phyloP scores from a whole-genome alignment of 2,113 vertebrate genomes.

The Chinchilla lanigera region DNA sequence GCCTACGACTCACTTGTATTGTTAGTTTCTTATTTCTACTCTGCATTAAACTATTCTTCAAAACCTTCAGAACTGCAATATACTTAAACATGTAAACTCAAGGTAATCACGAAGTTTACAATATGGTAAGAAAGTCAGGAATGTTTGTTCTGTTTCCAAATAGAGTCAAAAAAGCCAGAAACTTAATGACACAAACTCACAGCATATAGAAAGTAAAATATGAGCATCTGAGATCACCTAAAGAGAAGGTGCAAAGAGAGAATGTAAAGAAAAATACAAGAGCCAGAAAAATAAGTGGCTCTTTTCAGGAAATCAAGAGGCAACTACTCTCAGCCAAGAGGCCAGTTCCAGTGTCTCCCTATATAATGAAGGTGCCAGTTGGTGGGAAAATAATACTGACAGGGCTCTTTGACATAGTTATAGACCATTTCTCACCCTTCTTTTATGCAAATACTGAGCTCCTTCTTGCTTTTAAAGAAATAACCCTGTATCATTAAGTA shows the following conservation, averaged over 20 bases:
- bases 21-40: background rate
- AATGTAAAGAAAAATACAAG: background rate
- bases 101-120: background rate
- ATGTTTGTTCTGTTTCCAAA: background rate
- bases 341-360: background rate
- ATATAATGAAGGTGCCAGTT: background rate
- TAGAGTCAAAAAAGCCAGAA: background rate
- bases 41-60: background rate
- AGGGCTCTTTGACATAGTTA: background rate
- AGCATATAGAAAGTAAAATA: background rate
- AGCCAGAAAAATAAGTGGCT: background rate
- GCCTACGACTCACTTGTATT: background rate
- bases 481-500: background rate
- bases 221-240: background rate
- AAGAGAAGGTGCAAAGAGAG: background rate
- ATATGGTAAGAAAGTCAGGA: background rate
- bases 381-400: background rate
- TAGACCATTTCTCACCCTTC: background rate
- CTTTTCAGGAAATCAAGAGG: background rate
- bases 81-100: background rate
- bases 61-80: background rate
- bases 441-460: background rate
- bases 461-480: background rate
- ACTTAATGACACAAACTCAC: background rate
- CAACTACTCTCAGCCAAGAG: too few relatives aligned